phyloP scores from a whole-genome alignment of 2,888 invertebrate species.

The Leptinotarsa haldemani region DNA sequence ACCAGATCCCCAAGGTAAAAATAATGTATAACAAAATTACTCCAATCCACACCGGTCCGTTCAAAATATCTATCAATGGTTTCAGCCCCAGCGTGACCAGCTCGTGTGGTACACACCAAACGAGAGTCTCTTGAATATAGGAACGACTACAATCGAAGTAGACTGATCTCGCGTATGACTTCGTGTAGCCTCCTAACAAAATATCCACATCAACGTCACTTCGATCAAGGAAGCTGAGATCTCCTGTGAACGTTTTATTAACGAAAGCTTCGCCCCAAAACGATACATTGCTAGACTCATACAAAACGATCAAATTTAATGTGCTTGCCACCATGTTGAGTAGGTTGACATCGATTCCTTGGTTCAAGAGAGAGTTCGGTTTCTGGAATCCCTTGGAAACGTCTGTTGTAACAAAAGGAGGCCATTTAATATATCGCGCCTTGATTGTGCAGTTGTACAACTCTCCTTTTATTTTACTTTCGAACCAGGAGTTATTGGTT shows the following conservation, averaged over 20 bases:
- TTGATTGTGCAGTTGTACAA: constrained; percentile 57
- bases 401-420: constrained; percentile 57
- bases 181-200: constrained; percentile 59
- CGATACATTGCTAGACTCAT: constrained; percentile 32
- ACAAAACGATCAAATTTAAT: constrained; percentile 45
- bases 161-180: constrained; percentile 50
- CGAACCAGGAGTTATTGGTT: constrained; percentile 41
- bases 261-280: constrained; percentile 42
- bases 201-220: constrained; percentile 52
- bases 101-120: constrained; percentile 61
- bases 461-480: constrained; percentile 53
- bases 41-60: constrained; percentile 34
- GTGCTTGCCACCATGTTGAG: constrained; percentile 48
- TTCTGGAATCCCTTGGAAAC: constrained; percentile 26
- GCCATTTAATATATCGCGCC: constrained; percentile 57
- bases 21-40: constrained; percentile 27
- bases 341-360: constrained; percentile 45
- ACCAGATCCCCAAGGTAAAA: constrained; percentile 35
- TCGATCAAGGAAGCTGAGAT: constrained; percentile 51
- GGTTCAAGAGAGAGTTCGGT: constrained; percentile 26
- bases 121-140: constrained; percentile 58
- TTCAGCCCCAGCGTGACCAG: constrained; percentile 40
- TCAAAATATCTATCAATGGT: constrained; percentile 38
- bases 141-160: constrained; percentile 57
- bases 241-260: constrained; percentile 53